These are phyloP conservation scores for Oryctes rhinoceros DNA, from an alignment of 1,140 invertebrate genomes.

Conservation along the genomic window DNA sequence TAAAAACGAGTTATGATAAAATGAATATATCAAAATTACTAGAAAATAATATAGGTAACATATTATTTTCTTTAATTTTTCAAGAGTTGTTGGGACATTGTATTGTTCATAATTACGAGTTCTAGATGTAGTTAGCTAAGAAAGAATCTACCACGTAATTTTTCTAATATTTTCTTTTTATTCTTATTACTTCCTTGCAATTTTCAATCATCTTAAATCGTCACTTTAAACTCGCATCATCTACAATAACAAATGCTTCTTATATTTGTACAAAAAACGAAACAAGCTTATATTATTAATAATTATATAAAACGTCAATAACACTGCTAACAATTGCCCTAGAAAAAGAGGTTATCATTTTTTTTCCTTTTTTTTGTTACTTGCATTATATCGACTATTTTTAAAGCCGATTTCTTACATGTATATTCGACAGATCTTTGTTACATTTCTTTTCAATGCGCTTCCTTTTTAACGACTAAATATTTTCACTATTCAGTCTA, in stretches of 20 bases:
- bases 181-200: neutral
- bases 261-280: constrained; percentile 35
- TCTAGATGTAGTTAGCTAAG: too few relatives aligned
- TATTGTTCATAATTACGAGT: too few relatives aligned
- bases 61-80: too few relatives aligned
- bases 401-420: too few relatives aligned
- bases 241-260: constrained; percentile 27
- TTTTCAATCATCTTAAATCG: neutral
- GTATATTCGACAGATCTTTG: too few relatives aligned
- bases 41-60: too few relatives aligned
- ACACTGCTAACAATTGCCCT: constrained; percentile 39
- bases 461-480: constrained; percentile 39
- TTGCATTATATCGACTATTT: neutral
- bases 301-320: constrained; percentile 24
- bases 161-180: neutral
- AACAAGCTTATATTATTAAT: constrained; percentile 16
- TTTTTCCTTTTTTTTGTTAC: neutral
- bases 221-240: constrained; percentile 15
- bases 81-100: too few relatives aligned
- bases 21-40: too few relatives aligned
- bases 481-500: constrained; percentile 39
- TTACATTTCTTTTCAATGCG: neutral
- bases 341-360: constrained; percentile 16
- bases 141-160: neutral
- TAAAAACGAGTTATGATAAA: too few relatives aligned